phyloP scores from a whole-genome alignment of 2,113 vertebrate genomes.

The Protomyctophum bolini region DNA sequence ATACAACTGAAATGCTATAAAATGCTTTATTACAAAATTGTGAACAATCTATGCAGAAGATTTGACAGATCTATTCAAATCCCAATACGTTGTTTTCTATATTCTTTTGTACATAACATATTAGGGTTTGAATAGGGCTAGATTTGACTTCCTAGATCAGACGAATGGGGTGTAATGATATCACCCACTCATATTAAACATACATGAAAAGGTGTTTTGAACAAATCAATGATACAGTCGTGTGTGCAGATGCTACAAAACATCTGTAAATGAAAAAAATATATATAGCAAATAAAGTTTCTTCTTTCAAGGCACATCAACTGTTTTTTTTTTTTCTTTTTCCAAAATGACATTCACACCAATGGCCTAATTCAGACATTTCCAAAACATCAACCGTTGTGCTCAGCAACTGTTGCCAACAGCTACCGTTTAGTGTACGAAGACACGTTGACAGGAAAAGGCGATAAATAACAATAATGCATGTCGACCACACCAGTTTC shows the following conservation, averaged over 20 bases:
- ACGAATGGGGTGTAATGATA: conserved; percentile 24
- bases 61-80: conserved; percentile 31
- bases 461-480: conserved; percentile 9
- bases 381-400: conserved; percentile 32
- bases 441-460: conserved; percentile 13
- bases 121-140: conserved; percentile 54
- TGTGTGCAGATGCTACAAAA: conserved; percentile 54
- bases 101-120: conserved; percentile 5
- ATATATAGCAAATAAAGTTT: conserved; percentile 49
- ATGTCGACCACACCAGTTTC: conserved; percentile 19
- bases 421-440: conserved; percentile 44
- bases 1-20: conserved; percentile 67
- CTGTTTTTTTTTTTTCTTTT: conserved; percentile 22
- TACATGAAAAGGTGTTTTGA: conserved; percentile 45
- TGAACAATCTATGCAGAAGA: conserved; percentile 54
- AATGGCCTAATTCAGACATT: conserved; percentile 29
- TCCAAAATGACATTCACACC: conserved; percentile 52
- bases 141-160: conserved; percentile 30
- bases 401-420: conserved; percentile 22
- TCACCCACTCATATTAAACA: conserved; percentile 26
- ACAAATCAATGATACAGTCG: conserved; percentile 26
- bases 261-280: conserved; percentile 40
- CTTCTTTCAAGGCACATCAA: conserved; percentile 69
- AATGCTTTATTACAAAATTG: conserved; percentile 81
- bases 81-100: conserved; percentile 40